Conservation (phyloP, 1,140 invertebrate genomes). For the Drosophila pandora region DNA sequence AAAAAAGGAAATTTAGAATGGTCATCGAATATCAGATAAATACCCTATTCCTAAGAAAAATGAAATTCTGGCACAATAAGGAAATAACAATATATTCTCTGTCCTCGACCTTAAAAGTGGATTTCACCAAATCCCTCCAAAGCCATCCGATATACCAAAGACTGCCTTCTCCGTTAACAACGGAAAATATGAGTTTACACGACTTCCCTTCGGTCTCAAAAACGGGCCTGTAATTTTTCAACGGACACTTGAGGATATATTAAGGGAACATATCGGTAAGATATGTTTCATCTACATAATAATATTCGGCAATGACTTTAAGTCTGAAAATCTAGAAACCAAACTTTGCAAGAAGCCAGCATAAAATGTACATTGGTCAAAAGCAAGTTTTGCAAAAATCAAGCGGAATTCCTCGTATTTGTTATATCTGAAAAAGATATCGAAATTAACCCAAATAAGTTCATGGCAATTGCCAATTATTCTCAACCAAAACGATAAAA, state of each 20-base stretch:
- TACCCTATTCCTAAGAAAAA: slow-evolving; percentile 1
- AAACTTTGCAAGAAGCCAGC: not conserved
- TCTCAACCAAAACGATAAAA: not conserved
- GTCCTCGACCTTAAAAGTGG: slow-evolving; percentile 7
- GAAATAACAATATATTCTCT: slow-evolving; percentile 13
- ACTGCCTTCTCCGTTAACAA: not conserved
- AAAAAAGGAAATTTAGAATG: not conserved
- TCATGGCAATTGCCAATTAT: not conserved
- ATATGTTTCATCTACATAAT: not conserved
- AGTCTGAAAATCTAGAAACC: not conserved
- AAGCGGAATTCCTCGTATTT: not conserved
- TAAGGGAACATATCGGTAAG: not conserved
- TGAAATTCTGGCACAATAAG: slow-evolving; percentile 5
- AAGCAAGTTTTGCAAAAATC: not conserved
- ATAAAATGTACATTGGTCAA: not conserved
- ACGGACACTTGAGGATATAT: not conserved
- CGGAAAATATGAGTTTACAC: no score
- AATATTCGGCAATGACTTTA: not conserved
- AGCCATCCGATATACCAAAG: not conserved
- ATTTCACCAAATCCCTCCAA: not conserved
- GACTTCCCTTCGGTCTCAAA: no score
- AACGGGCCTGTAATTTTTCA: no score
- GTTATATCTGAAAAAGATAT: not conserved
- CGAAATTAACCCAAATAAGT: not conserved
- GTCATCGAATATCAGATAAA: not conserved